A percentile compares a stretch with the other conserved stretches of the same genome.
Evolutionary conservation across 2,797 vertebrate species (phyloP).

Genomic region (Atherinosoma microstoma): DNA sequence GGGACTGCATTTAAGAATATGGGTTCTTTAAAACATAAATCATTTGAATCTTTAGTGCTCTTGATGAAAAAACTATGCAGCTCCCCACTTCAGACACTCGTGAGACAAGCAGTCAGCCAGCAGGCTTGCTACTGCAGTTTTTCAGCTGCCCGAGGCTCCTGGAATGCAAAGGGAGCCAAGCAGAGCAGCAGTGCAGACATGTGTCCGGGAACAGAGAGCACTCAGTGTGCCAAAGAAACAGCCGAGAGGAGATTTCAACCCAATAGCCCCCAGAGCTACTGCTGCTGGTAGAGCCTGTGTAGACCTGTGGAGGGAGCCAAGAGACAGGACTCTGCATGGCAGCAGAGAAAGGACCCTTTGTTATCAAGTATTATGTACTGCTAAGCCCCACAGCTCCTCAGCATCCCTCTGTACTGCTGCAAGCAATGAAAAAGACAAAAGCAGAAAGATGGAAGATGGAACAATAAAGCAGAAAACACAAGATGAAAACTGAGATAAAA

Average conservation of each 20-base stretch:
- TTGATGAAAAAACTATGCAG: constrained; percentile 41
- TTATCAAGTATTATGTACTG: constrained; percentile 66
- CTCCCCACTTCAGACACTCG: constrained; percentile 65
- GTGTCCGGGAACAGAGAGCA: constrained; percentile 78
- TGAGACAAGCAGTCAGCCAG: constrained; percentile 66
- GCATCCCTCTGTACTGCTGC: constrained; percentile 51
- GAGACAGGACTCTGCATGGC: constrained; percentile 65
- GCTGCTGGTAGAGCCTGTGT: constrained; percentile 62
- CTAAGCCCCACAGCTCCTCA: constrained; percentile 56
- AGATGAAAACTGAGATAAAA: constrained; percentile 9
- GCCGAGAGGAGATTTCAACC: constrained; percentile 79
- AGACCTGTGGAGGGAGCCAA: constrained; percentile 64
- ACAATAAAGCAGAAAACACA: background rate
- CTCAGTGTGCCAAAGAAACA: constrained; percentile 79
- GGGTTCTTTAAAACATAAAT: constrained; percentile 27
- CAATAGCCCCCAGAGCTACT: constrained; percentile 68
- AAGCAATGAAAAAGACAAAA: constrained; percentile 37
- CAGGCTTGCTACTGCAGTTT: constrained; percentile 76
- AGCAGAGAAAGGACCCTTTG: constrained; percentile 78
- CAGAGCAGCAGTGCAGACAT: constrained; percentile 73
- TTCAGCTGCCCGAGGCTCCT: constrained; percentile 78
- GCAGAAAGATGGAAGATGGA: constrained; percentile 12
- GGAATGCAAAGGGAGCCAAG: constrained; percentile 76
- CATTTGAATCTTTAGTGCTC: constrained; percentile 26
- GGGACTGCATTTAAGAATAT: constrained; percentile 10